Conservation (phyloP, 2,113 vertebrate species). For the Nannobrachium achirus region DNA sequence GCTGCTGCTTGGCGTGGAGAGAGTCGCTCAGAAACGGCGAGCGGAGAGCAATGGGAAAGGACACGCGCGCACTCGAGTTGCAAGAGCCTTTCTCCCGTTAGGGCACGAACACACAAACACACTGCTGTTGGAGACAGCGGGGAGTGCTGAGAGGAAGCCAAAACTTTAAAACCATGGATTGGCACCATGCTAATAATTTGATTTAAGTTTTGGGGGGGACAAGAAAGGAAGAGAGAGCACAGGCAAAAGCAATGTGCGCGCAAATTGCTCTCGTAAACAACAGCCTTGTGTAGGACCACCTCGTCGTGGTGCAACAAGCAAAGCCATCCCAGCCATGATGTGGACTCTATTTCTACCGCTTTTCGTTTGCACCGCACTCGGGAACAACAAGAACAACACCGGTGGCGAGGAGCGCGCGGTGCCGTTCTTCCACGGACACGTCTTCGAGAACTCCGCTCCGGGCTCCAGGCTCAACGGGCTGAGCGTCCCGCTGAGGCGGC, state of each 20-base stretch:
- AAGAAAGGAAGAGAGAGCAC: slow-evolving; percentile 3
- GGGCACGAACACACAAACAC: slow-evolving; percentile 61
- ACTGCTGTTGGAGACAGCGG: slow-evolving; percentile 58
- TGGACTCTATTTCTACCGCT: slow-evolving; percentile 70
- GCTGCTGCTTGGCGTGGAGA: slow-evolving; percentile 38
- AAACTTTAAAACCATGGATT: slow-evolving; percentile 62
- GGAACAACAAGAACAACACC: slow-evolving; percentile 46
- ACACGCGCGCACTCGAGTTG: slow-evolving; percentile 68
- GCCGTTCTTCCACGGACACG: slow-evolving; percentile 85
- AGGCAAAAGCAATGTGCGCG: slow-evolving; percentile 8
- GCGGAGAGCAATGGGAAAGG: slow-evolving; percentile 41
- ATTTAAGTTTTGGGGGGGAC: slow-evolving; percentile 45
- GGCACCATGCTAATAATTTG: slow-evolving; percentile 16
- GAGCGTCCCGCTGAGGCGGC: slow-evolving; percentile 82
- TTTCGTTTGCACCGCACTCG: slow-evolving; percentile 65
- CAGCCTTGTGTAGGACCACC: slow-evolving; percentile 20
- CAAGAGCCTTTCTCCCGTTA: slow-evolving; percentile 19
- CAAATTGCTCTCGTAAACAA: slow-evolving; percentile 33
- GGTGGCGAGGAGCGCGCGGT: slow-evolving; percentile 63
- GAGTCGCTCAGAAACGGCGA: slow-evolving; percentile 53
- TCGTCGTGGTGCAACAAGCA: slow-evolving; percentile 48
- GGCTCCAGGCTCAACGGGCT: slow-evolving; percentile 85
- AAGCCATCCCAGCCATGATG: slow-evolving; percentile 71
- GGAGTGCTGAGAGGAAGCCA: slow-evolving; percentile 41
- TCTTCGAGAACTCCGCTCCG: slow-evolving; percentile 86